Percentiles rank a stretch among this genome's conserved stretches.
These are phyloP conservation scores for Eulacestoma nigropectus DNA, from an alignment of 2,113 vertebrate species.

Conservation along the genomic window DNA sequence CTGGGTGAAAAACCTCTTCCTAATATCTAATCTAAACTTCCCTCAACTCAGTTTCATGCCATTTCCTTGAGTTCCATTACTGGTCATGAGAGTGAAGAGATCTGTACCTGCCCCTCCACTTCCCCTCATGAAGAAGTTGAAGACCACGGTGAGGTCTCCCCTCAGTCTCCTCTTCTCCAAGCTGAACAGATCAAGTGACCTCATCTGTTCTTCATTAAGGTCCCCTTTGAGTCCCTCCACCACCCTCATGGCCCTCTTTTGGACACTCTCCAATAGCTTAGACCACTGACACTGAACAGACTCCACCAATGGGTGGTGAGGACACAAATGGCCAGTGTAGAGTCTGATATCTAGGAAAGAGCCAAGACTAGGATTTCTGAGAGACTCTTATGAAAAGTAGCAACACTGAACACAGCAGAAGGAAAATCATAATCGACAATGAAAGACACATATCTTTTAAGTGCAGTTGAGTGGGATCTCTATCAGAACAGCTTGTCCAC, in stretches of 20 bases:
- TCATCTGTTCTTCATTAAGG: not conserved
- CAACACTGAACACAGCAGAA: not conserved
- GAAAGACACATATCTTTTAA: not conserved
- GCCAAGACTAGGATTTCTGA: not conserved
- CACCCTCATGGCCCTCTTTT: not conserved
- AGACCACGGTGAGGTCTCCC: too few relatives aligned
- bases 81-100: not conserved
- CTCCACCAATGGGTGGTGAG: fast-evolving
- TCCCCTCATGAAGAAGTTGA: too few relatives aligned
- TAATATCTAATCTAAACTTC: not conserved
- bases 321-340: not conserved
- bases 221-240: not conserved
- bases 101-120: not conserved
- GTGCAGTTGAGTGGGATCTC: not conserved
- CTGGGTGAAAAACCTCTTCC: not conserved
- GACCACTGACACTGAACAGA: not conserved
- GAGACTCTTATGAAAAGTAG: not conserved
- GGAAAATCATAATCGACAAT: not conserved
- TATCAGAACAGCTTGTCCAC: not conserved
- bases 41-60: not conserved
- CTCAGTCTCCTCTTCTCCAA: not conserved
- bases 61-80: not conserved
- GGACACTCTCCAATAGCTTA: not conserved
- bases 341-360: not conserved
- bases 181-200: not conserved